A percentile compares a stretch with the other conserved stretches of the same genome.
Evolutionary conservation across 2,888 invertebrate genomes (phyloP).

Genomic region (Notodonta dromedarius): DNA sequence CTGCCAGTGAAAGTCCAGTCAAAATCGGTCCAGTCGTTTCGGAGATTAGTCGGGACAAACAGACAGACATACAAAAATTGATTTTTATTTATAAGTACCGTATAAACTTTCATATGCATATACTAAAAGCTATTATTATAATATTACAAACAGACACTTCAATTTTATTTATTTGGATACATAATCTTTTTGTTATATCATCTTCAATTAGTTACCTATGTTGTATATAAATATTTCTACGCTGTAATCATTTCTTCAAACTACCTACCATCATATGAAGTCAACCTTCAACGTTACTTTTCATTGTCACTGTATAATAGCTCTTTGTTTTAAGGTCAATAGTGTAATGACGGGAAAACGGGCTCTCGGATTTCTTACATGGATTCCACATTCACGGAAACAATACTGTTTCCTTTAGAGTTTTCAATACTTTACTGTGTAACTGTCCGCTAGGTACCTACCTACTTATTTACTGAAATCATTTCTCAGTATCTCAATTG

Average conservation of each 20-base stretch:
- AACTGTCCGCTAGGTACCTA: neutral
- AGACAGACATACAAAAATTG: no score
- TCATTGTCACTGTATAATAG: conserved; percentile 54
- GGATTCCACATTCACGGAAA: conserved; percentile 58
- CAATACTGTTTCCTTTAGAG: conserved; percentile 35
- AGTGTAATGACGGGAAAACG: conserved; percentile 49
- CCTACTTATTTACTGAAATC: neutral
- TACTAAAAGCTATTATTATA: no score
- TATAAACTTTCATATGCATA: no score
- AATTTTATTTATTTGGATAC: no score
- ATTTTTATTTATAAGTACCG: no score
- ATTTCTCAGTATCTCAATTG: neutral
- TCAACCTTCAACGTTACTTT: conserved; percentile 50
- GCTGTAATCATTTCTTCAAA: conserved; percentile 3
- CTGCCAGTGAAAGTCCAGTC: no score
- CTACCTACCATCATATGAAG: conserved; percentile 4
- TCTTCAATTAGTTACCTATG: no score
- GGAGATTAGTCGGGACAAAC: no score
- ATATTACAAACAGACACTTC: no score
- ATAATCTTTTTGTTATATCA: no score
- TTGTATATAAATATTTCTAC: neutral
- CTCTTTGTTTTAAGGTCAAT: conserved; percentile 71
- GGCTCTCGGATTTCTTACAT: conserved; percentile 60
- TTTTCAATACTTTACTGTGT: conserved; percentile 16
- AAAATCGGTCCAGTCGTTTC: no score